phyloP scores from a whole-genome alignment of 2,113 vertebrate species.

The Tiliqua scincoides region DNA sequence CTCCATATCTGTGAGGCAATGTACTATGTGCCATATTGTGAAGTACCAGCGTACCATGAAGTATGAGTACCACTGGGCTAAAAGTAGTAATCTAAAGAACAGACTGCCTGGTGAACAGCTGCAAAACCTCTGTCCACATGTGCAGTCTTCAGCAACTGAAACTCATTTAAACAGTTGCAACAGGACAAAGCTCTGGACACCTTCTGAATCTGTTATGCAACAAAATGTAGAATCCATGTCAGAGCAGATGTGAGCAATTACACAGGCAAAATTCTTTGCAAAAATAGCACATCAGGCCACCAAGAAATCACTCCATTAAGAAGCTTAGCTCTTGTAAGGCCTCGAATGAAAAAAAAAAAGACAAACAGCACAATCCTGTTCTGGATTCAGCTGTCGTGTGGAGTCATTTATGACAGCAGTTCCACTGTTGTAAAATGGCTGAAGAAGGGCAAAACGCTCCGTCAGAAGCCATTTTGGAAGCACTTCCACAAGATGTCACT shows the following conservation, averaged over 20 bases:
- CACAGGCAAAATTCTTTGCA: background rate
- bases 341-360: background rate
- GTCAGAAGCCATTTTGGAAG: too few species aligned
- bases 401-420: too few species aligned
- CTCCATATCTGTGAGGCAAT: too few species aligned
- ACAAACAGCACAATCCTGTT: too few species aligned
- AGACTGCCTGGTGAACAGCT: background rate
- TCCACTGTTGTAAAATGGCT: too few species aligned
- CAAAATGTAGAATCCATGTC: background rate
- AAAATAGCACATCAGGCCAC: background rate
- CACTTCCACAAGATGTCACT: too few species aligned
- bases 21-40: too few species aligned
- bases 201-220: background rate
- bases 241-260: conserved; percentile 4
- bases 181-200: background rate
- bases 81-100: background rate
- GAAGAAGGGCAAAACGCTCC: too few species aligned
- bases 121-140: background rate
- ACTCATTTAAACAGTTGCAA: background rate
- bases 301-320: background rate
- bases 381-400: too few species aligned
- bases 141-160: background rate
- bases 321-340: background rate
- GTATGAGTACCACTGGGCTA: background rate
- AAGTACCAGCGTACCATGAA: background rate